Base-by-base conservation (phyloP, 2,888 invertebrate species). In the Phyllotreta striolata region DNA sequence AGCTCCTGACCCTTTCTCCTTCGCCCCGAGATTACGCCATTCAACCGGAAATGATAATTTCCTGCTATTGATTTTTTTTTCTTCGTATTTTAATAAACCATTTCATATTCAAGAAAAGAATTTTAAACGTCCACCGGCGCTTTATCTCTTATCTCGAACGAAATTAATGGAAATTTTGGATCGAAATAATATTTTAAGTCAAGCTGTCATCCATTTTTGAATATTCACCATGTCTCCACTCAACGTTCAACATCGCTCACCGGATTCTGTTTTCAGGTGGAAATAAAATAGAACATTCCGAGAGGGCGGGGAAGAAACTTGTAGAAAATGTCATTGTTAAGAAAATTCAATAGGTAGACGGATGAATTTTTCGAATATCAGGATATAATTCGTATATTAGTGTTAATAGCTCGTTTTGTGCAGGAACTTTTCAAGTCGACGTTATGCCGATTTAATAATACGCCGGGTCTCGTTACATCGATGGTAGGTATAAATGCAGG, bases 11-110 rank as follows among this genome's bases (percentile, higher is more conserved):
- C n/a, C 35, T 34, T 10, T 13, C 34, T n/a, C n/a, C 49, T 49
- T 35, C 35, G n/a, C n/a, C 35, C 14, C 12, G n/a, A 35, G 35
- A 49, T 8, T 35, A 44, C n/a, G 34, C 10, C 34, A 49, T 49
- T 49, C 49, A 49, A 8, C 49, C 49, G 49, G 49, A 49, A 49
- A 49, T 49, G 35, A 49, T 49, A 49, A 49, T 49, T 49, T 49
- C 49, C 49, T 34, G 49, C 35, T 35, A 49, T 49, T 49, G 49
- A 49, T 49, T 49, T 49, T 49, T 14, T 49, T 49, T 49, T n/a
- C n/a, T 14, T 24, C 24, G 35, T 49, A 49, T 35, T 49, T 34
- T 49, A 49, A 49, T 49, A 49, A 49, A 49, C 34, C 49, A 49
- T 49, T 49, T 49, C 35, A 49, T 35, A 35, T 35, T 49, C 49